Evolutionary conservation across 2,888 invertebrate species (phyloP).

Genomic region (Encarsia formosa): DNA sequence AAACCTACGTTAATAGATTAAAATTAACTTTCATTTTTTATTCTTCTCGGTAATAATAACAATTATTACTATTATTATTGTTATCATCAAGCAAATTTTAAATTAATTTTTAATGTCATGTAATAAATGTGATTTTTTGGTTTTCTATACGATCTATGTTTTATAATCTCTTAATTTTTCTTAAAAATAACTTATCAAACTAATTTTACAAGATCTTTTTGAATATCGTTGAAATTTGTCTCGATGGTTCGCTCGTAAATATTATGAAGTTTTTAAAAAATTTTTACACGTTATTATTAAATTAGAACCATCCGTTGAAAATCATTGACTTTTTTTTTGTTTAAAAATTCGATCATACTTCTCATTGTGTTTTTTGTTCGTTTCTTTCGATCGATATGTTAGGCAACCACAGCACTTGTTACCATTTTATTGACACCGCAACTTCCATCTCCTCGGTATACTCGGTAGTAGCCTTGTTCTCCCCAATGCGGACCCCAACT

Average conservation of each 20-base stretch:
- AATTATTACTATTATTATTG: not conserved
- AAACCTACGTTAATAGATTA: slow-evolving; percentile 14
- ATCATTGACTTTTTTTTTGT: slow-evolving; percentile 10
- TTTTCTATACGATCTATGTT: not conserved
- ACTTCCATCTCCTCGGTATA: slow-evolving; percentile 91
- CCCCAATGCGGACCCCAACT: slow-evolving; percentile 93
- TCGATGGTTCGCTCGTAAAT: too few species aligned
- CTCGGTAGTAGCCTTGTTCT: slow-evolving; percentile 90
- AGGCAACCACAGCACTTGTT: slow-evolving; percentile 70
- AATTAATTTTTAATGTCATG: slow-evolving; percentile 13
- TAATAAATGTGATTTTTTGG: slow-evolving; percentile 16
- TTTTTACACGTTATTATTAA: too few species aligned
- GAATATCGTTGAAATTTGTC: too few species aligned
- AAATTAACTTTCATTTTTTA: too few species aligned
- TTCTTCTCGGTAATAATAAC: too few species aligned
- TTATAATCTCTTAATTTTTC: not conserved
- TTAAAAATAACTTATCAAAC: too few species aligned
- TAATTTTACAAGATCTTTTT: too few species aligned
- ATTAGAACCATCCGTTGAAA: too few species aligned
- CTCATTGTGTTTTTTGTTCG: slow-evolving; percentile 9
- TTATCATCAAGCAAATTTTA: not conserved
- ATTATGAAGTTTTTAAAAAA: too few species aligned
- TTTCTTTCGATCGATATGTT: slow-evolving; percentile 18
- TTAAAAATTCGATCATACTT: not conserved
- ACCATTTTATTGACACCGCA: slow-evolving; percentile 92